Evolutionary conservation across 1,140 invertebrate genomes (phyloP), one percentile per base, ranked within the genome.

Genomic region (Sweltsa coloradensis): DNA sequence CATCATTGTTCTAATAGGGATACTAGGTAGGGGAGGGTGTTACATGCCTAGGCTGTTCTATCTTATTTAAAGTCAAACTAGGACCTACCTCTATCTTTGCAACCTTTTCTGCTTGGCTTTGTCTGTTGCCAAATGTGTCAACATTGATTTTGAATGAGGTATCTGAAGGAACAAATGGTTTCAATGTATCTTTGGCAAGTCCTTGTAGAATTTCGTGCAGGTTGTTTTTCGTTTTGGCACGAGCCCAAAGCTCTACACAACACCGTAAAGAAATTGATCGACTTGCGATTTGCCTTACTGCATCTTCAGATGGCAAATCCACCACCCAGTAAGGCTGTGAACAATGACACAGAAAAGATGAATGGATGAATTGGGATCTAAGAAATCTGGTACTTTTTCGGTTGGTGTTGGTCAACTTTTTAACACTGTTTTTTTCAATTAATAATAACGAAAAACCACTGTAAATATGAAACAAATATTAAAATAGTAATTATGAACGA

Each of bases 81-180:
- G n/a, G n/a, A 53, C 49, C 57, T 72, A 88, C 85, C 69, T 94
- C 88, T 54, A 95, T 89, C 66, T 84, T 88, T 3, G 81, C 66
- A 23, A 92, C 66, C 73, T 93, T 93, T 55, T 89, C 79, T 29
- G 68, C 64, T 58, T 82, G 79, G 11, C 71, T 72, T 51, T 88
- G 81, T 66, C 86, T 85, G 59, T 83, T 89, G 60, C 88, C 86
- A 66, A 89, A 93, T 5, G 83, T 83, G 66, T 93, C 89, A 11
- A 94, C 84, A 51, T 78, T 74, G n/a, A 93, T 74, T 71, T 83
- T 84, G 57, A 89, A 92, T 6, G 81, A 76, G 51, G 68, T 72
- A 1, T 76, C 60, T 18, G 60, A 45, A 19, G 62, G 54, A 51
- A 74, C 71, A 60, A 76, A 75, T 5, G 64, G 56, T 26, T 70